phyloP scores from a whole-genome alignment of 2,797 vertebrate genomes.

The Peromyscus nudipes region DNA sequence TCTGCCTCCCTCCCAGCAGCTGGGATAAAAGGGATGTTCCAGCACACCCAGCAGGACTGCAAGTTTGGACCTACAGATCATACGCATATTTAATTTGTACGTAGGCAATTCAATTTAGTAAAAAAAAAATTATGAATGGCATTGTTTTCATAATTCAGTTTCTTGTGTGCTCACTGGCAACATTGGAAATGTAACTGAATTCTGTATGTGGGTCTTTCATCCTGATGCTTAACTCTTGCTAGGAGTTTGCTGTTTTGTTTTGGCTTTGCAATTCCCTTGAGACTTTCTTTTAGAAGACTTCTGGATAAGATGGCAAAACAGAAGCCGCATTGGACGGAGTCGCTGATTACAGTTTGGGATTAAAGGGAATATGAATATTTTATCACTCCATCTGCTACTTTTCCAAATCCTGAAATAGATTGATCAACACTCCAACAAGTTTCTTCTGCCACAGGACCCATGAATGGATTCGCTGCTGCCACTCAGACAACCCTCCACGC shows the following conservation, averaged over 20 bases:
- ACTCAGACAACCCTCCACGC: not conserved
- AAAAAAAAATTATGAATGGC: not conserved
- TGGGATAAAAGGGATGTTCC: not conserved
- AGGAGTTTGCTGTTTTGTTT: not conserved
- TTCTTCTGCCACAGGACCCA: not conserved
- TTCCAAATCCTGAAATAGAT: not conserved
- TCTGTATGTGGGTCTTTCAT: too few species aligned
- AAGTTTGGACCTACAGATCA: not conserved
- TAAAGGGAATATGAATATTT: slow-evolving; percentile 38
- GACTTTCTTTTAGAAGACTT: not conserved
- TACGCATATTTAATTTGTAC: not conserved
- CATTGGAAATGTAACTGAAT: not conserved
- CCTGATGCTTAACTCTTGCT: not conserved
- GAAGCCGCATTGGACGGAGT: not conserved
- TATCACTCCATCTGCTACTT: slow-evolving; percentile 40
- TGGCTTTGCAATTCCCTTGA: not conserved
- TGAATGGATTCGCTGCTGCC: not conserved
- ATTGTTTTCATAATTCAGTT: not conserved
- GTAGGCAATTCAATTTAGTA: not conserved
- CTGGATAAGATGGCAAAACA: not conserved
- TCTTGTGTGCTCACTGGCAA: not conserved
- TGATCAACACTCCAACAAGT: slow-evolving; percentile 2
- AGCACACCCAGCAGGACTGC: not conserved
- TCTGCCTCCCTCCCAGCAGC: not conserved
- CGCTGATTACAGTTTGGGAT: not conserved